phyloP scores from a whole-genome alignment of 1,140 invertebrate genomes.

The Papilio xuthus region DNA sequence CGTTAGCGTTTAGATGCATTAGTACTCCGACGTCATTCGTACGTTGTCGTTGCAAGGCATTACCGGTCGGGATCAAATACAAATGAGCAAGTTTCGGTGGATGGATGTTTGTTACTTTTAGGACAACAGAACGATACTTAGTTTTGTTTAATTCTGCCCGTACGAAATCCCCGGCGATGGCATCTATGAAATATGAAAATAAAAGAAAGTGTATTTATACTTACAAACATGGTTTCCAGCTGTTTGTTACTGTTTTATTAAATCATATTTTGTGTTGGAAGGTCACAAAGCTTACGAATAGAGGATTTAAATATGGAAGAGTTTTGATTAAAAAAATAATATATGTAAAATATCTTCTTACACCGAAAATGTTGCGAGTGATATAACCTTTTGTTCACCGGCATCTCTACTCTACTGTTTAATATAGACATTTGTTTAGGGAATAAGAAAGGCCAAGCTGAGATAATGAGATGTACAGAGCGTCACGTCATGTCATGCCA shows the following conservation, averaged over 20 bases:
- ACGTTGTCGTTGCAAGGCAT: background rate
- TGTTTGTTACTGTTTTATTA: background rate
- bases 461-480: background rate
- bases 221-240: background rate
- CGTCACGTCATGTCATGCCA: background rate
- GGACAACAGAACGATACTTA: no score
- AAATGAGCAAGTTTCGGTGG: background rate
- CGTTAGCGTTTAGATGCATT: background rate
- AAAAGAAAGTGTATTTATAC: background rate
- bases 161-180: background rate
- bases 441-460: background rate
- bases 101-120: background rate
- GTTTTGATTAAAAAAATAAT: conserved; percentile 12
- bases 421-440: background rate
- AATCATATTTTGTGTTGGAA: conserved; percentile 4
- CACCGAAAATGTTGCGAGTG: background rate
- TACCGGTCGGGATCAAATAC: background rate
- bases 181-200: background rate
- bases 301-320: conserved; percentile 6
- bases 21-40: background rate
- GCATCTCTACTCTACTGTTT: background rate
- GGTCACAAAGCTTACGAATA: background rate
- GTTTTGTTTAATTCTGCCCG: background rate
- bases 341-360: conserved; percentile 16
- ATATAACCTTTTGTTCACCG: background rate